These are phyloP conservation scores for Drymodes brunneopygia DNA, from an alignment of 2,113 vertebrate species.

Conservation along the genomic window DNA sequence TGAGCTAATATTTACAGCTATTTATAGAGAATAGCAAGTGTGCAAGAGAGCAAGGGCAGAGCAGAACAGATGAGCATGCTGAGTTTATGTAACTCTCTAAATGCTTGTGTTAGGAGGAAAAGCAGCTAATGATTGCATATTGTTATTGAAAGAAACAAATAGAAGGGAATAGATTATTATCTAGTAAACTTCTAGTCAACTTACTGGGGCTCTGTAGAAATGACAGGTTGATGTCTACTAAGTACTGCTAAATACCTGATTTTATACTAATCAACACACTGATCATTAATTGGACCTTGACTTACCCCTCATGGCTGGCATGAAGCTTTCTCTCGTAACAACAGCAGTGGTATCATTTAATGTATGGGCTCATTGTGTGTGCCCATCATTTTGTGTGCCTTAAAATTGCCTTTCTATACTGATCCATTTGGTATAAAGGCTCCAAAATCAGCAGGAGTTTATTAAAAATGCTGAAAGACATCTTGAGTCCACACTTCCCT, in stretches of 20 bases:
- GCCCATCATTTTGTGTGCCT: background rate
- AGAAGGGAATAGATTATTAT: background rate
- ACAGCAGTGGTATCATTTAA: background rate
- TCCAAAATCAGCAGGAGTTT: background rate
- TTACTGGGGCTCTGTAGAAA: background rate
- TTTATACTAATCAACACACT: background rate
- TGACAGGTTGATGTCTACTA: background rate
- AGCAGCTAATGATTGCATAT: background rate
- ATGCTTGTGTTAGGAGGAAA: background rate
- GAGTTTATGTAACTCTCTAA: constrained; percentile 8
- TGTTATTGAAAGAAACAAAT: background rate
- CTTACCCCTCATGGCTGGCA: background rate
- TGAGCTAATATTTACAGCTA: constrained; percentile 32
- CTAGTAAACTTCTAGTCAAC: background rate
- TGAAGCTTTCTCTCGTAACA: background rate
- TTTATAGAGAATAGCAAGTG: constrained; percentile 27
- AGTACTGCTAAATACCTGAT: background rate
- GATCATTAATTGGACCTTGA: background rate
- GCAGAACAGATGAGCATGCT: background rate
- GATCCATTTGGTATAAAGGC: background rate
- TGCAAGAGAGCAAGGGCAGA: constrained; percentile 9
- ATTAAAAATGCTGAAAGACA: background rate
- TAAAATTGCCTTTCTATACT: background rate
- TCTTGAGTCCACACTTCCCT: background rate
- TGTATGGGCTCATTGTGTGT: background rate